Conservation (phyloP, 2,113 vertebrate species). For the Rhinolophus sinicus region DNA sequence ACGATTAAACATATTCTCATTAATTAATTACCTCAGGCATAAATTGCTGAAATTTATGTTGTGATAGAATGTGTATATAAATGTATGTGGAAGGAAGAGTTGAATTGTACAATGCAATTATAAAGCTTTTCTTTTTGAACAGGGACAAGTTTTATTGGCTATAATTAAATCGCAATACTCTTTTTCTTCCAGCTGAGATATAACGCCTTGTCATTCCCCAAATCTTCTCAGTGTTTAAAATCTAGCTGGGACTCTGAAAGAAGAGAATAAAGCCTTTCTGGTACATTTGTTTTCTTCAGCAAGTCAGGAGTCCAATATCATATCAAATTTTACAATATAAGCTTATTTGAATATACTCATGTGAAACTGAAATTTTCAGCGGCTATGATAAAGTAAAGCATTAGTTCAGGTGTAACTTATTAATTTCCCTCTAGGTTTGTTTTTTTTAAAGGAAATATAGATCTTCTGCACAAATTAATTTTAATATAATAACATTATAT, state of each 20-base stretch:
- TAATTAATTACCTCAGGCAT: neutral
- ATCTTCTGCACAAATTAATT: neutral
- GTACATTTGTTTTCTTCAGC: neutral
- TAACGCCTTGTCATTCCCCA: neutral
- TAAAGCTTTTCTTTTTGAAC: neutral
- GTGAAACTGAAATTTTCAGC: neutral
- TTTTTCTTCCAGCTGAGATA: neutral
- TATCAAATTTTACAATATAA: neutral
- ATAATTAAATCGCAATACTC: neutral
- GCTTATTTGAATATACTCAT: neutral
- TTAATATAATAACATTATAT: neutral
- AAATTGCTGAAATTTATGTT: neutral
- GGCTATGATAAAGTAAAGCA: neutral
- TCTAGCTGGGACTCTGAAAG: neutral
- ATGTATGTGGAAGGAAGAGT: neutral
- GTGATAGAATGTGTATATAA: neutral
- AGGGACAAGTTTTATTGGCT: neutral
- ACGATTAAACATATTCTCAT: neutral
- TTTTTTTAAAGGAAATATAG: neutral
- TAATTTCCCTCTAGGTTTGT: neutral
- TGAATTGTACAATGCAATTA: neutral
- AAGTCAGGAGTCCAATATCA: neutral
- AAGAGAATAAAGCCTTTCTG: neutral
- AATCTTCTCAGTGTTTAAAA: neutral
- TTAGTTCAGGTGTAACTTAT: neutral